Conservation (phyloP, 2,797 vertebrate genomes). For the Sebastes matsubarae region DNA sequence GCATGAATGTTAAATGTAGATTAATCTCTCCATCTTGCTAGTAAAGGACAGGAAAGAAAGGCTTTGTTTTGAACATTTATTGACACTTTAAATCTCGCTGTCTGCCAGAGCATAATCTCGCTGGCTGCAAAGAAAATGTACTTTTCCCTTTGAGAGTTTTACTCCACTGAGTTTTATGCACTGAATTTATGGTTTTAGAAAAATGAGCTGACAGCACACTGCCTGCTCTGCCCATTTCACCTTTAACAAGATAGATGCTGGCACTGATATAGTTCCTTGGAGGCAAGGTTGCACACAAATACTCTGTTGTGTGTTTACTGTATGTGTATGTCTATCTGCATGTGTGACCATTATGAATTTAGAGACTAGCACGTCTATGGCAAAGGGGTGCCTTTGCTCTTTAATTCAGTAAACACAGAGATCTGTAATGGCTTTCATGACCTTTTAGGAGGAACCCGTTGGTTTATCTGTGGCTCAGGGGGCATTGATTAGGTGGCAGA, state of each 20-base stretch:
- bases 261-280: slow-evolving; percentile 66
- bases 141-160: slow-evolving; percentile 72
- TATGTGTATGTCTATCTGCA: slow-evolving; percentile 1
- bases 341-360: slow-evolving; percentile 12
- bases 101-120: slow-evolving; percentile 68
- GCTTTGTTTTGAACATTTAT: slow-evolving; percentile 74
- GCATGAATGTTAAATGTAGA: slow-evolving; percentile 51
- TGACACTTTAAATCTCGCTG: slow-evolving; percentile 75
- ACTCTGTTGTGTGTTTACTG: slow-evolving; percentile 22
- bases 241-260: slow-evolving; percentile 77
- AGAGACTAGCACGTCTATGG: neutral
- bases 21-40: slow-evolving; percentile 52
- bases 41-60: slow-evolving; percentile 46
- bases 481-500: slow-evolving; percentile 78
- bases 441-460: slow-evolving; percentile 63
- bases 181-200: slow-evolving; percentile 77
- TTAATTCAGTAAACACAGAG: slow-evolving; percentile 61
- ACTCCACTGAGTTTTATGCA: slow-evolving; percentile 76
- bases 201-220: slow-evolving; percentile 76
- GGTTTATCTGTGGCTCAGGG: slow-evolving; percentile 71
- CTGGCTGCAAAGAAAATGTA: slow-evolving; percentile 73
- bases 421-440: slow-evolving; percentile 62
- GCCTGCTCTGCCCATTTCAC: slow-evolving; percentile 71
- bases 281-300: slow-evolving; percentile 62
- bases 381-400: slow-evolving; percentile 26